These are phyloP conservation scores for Lasioglossum baleicum DNA, from an alignment of 1,140 invertebrate genomes.

Conservation along the genomic window DNA sequence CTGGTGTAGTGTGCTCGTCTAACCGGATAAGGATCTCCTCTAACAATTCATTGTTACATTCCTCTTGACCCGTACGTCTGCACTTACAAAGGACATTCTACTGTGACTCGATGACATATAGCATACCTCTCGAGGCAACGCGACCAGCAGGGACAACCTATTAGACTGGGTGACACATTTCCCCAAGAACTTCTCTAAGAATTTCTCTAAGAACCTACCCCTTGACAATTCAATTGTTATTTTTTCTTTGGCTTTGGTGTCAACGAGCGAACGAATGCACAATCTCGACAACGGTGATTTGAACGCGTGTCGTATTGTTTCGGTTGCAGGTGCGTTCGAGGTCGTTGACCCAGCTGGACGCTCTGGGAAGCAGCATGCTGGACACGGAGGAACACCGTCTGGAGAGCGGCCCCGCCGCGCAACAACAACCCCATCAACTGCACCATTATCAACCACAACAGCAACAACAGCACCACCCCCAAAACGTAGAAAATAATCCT, in stretches of 20 bases:
- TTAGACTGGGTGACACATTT: too few species aligned
- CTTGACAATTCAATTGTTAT: too few species aligned
- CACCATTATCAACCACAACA: slow-evolving; percentile 63
- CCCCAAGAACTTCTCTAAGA: too few species aligned
- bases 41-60: neutral
- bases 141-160: too few species aligned
- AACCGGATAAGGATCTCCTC: too few species aligned
- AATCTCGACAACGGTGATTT: neutral
- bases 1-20: too few species aligned
- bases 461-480: slow-evolving; percentile 65
- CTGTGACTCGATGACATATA: neutral
- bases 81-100: neutral
- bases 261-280: too few species aligned
- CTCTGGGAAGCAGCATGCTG: slow-evolving; percentile 81
- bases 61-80: neutral
- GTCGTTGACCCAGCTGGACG: slow-evolving; percentile 84
- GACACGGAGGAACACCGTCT: slow-evolving; percentile 75
- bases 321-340: slow-evolving; percentile 82
- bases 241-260: too few species aligned
- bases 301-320: neutral
- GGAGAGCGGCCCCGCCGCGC: slow-evolving; percentile 58
- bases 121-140: too few species aligned
- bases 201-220: too few species aligned
- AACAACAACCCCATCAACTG: slow-evolving; percentile 68
- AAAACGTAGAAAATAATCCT: slow-evolving; percentile 68